These are phyloP conservation scores for Varecia variegata DNA, from an alignment of 2,797 vertebrate genomes.

Conservation along the genomic window DNA sequence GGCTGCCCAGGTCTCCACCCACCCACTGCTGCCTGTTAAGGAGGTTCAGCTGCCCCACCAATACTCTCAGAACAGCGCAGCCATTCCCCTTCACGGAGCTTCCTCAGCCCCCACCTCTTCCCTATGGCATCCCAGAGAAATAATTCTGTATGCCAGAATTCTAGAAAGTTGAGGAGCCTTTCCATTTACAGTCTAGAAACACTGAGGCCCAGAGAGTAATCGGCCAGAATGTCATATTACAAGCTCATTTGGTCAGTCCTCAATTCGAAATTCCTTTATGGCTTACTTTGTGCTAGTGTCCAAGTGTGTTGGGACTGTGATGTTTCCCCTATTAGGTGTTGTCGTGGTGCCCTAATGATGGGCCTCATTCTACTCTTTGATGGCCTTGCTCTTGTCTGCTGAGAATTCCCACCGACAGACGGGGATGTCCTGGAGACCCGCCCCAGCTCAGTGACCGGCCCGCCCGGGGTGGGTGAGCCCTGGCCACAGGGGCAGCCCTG, in stretches of 20 bases:
- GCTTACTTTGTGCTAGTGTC: neutral
- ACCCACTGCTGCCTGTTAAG: neutral
- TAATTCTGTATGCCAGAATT: neutral
- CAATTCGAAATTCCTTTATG: neutral
- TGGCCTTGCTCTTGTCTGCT: neutral
- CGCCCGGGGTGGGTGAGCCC: neutral
- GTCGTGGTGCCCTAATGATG: fast-evolving
- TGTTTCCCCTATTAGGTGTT: neutral
- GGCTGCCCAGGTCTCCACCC: neutral
- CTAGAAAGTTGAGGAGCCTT: neutral
- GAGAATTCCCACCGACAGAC: neutral
- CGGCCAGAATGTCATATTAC: neutral
- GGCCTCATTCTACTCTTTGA: neutral
- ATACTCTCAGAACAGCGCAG: neutral
- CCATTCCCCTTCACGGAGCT: neutral
- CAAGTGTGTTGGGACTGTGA: neutral
- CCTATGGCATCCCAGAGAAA: neutral
- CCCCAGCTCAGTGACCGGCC: neutral
- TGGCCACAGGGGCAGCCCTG: too few relatives aligned
- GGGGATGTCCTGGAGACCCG: neutral
- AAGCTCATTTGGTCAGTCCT: neutral
- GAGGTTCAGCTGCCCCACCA: neutral
- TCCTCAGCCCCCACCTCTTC: neutral
- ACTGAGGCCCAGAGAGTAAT: neutral
- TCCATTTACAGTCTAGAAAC: neutral